A percentile compares a stretch with the other conserved stretches of the same genome.
phyloP scores from a whole-genome alignment of 1,140 invertebrate genomes.

The Sarcophaga bullata region DNA sequence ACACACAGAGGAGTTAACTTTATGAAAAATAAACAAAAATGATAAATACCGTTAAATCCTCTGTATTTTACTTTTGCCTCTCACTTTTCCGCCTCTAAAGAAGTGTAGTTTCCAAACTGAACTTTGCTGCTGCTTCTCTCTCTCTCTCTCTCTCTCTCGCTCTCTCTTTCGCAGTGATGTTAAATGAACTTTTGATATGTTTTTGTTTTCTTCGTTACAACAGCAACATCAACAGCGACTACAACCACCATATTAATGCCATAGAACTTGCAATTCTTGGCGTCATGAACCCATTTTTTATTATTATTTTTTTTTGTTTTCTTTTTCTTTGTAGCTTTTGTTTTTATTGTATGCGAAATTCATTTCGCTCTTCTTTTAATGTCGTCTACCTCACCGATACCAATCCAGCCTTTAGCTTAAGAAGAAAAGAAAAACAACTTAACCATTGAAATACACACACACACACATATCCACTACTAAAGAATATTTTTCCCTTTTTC shows the following conservation, averaged over 20 bases:
- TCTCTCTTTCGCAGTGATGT: neutral
- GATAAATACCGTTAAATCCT: no score
- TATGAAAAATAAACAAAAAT: no score
- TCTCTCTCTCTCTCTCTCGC: neutral
- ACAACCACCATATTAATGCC: neutral
- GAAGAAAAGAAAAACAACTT: neutral
- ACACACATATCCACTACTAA: neutral
- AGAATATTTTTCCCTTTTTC: no score
- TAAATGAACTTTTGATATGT: neutral
- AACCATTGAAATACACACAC: neutral
- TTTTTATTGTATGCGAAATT: neutral
- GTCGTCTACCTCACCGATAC: neutral
- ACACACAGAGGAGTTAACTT: no score
- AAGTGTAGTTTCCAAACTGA: no score
- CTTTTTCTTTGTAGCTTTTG: neutral
- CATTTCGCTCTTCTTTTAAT: neutral
- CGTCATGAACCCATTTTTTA: neutral
- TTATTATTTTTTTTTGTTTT: conserved; percentile 1
- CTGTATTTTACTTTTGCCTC: no score
- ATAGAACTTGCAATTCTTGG: conserved; percentile 14
- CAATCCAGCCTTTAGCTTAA: neutral
- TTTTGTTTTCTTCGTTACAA: neutral
- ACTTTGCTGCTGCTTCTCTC: neutral
- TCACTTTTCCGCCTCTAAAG: no score
- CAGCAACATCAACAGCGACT: neutral